These are phyloP conservation scores for Galemys pyrenaicus DNA, from an alignment of 2,113 vertebrate species.

Conservation along the genomic window DNA sequence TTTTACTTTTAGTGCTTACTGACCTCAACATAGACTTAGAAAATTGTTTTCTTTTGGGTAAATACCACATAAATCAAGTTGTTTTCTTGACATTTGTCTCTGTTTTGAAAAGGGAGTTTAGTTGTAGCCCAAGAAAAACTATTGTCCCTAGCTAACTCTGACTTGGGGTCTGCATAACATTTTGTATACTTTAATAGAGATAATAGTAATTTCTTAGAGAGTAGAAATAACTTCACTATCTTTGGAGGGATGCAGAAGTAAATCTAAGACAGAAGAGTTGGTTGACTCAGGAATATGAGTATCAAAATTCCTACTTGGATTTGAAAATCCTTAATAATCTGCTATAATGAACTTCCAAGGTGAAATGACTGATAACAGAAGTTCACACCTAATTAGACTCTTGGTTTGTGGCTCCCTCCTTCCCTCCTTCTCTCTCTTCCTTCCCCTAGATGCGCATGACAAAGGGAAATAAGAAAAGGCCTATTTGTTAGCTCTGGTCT, in stretches of 20 bases:
- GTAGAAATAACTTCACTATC: neutral
- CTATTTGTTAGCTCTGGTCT: constrained; percentile 32
- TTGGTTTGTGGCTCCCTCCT: neutral
- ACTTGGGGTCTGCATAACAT: neutral
- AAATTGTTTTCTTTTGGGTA: constrained; percentile 3
- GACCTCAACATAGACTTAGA: constrained; percentile 13
- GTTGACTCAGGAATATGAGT: neutral
- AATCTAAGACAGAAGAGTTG: neutral
- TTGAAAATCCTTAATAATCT: neutral
- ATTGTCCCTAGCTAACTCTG: neutral
- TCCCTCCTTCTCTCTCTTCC: neutral
- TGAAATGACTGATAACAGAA: neutral
- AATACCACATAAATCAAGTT: neutral
- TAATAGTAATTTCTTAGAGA: neutral
- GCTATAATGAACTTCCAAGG: neutral
- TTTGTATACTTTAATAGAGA: neutral
- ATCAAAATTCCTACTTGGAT: constrained; percentile 12
- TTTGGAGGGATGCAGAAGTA: neutral
- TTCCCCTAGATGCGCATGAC: neutral
- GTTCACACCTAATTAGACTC: neutral
- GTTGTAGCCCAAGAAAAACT: neutral
- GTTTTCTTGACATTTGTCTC: constrained; percentile 1
- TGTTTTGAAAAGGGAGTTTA: constrained; percentile 11
- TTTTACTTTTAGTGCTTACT: neutral
- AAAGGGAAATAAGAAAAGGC: neutral